Base-by-base conservation (phyloP, 2,888 invertebrate species). In the Trichopria drosophilae region DNA sequence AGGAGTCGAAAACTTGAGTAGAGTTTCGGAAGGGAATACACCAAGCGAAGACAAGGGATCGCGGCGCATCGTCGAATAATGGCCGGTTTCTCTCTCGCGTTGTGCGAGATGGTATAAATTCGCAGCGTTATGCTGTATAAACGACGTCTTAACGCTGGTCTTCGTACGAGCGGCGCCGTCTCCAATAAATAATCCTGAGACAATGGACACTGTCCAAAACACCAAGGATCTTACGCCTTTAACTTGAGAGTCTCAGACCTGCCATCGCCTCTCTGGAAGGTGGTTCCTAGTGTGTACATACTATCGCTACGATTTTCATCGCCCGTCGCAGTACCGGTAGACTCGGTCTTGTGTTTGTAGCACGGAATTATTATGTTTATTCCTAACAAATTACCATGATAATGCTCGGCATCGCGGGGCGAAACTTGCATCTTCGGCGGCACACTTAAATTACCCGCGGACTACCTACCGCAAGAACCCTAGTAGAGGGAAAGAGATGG, bases 301-400 rank as follows among this genome's bases (percentile, higher is more conserved):
- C 26, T 40, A 49, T 41, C 29, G 24, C 7, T 28, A 42, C 34
- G 31, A 35, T 24, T 4, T 31, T 28, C 41, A 20, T 13, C 24
- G 24, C 16, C 36, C 31, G 36, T 19, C 35, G 24, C 36, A 34
- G n/a, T n/a, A 42, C 55, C 55, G 51, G 39, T 40, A 45, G n/a
- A 24, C 24, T 55, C 54, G 50, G 42, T 44, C 55, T 44, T 45
- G 41, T 57, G 58, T 42, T 49, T 51, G 41, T 56, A 41, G 47
- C 61, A 48, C 55, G 65, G 66, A 72, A 73, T 75, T 71, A 73
- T 74, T 69, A 75, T 72, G 73, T 74, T 75, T 75, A 74, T 75
- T 75, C 71, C 72, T 71, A 75, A 75, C 75, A 73, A 75, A 75
- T 75, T 75, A 74, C 71, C 75, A 75, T 75, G 73, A 75, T 74